A percentile compares a stretch with the other conserved stretches of the same genome.
phyloP scores from a whole-genome alignment of 2,888 invertebrate genomes.

The Elysia crispata region DNA sequence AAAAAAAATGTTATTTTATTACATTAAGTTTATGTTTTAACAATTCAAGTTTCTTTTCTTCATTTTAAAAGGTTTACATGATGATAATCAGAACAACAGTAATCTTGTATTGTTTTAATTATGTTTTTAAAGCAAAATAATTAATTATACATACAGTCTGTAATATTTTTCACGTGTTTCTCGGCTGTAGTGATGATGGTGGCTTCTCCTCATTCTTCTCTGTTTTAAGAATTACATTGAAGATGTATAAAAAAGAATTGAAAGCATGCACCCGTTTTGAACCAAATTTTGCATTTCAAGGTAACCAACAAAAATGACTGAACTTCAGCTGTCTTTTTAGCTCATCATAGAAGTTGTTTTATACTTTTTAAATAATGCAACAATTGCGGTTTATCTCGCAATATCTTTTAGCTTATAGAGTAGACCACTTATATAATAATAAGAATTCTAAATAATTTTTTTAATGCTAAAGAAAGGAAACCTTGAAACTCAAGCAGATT shows the following conservation, averaged over 20 bases:
- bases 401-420: too few species aligned
- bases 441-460: too few species aligned
- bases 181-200: conserved; percentile 44
- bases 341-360: too few species aligned
- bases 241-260: background rate
- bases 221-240: conserved; percentile 6
- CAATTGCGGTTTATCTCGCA: too few species aligned
- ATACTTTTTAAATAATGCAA: too few species aligned
- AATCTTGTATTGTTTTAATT: background rate
- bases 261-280: background rate
- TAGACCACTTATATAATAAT: too few species aligned
- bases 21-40: background rate
- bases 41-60: background rate
- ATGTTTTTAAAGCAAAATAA: background rate
- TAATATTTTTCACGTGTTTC: conserved; percentile 48
- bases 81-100: background rate
- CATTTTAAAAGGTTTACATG: background rate
- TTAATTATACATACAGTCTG: conserved; percentile 33
- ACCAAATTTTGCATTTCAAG: too few species aligned
- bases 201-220: conserved; percentile 44
- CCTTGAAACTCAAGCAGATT: too few species aligned
- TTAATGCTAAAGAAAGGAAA: too few species aligned
- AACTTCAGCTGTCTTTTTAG: too few species aligned
- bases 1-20: too few species aligned
- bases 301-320: too few species aligned